phyloP scores from a whole-genome alignment of 2,113 vertebrate genomes.

The Hemiprocne comata region DNA sequence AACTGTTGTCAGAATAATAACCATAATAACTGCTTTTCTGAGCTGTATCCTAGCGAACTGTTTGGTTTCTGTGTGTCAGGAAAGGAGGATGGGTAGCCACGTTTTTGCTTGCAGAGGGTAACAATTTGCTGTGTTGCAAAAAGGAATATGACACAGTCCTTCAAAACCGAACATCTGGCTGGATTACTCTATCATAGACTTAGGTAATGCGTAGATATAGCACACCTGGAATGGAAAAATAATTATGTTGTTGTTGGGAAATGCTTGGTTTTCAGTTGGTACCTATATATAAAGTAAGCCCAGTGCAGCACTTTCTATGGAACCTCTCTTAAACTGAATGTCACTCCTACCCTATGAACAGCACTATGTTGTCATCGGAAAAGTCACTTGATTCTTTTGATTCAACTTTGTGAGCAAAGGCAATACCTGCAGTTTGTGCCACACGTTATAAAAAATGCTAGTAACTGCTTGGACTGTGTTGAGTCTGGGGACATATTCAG shows the following conservation, averaged over 20 bases:
- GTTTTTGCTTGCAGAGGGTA: not conserved
- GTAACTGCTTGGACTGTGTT: not conserved
- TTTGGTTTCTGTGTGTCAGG: not conserved
- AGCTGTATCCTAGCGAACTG: not conserved
- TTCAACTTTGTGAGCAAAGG: not conserved
- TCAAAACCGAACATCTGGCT: not conserved
- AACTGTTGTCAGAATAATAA: not conserved
- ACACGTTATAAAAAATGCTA: not conserved
- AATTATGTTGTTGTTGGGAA: not conserved
- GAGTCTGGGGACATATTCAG: not conserved
- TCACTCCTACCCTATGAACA: not conserved
- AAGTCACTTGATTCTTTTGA: not conserved
- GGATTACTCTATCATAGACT: not conserved
- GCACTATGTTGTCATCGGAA: not conserved
- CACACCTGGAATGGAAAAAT: not conserved
- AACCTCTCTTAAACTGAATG: not conserved
- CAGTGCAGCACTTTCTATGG: not conserved
- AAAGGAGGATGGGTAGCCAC: not conserved
- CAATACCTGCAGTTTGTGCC: not conserved
- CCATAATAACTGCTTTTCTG: not conserved
- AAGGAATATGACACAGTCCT: not conserved
- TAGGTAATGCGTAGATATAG: not conserved
- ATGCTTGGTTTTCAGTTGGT: not conserved
- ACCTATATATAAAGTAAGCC: not conserved
- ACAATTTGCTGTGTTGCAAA: not conserved